Percentiles rank a stretch among this genome's conserved stretches.
phyloP scores from a whole-genome alignment of 2,797 vertebrate species.

The Sebastes aleutianus region DNA sequence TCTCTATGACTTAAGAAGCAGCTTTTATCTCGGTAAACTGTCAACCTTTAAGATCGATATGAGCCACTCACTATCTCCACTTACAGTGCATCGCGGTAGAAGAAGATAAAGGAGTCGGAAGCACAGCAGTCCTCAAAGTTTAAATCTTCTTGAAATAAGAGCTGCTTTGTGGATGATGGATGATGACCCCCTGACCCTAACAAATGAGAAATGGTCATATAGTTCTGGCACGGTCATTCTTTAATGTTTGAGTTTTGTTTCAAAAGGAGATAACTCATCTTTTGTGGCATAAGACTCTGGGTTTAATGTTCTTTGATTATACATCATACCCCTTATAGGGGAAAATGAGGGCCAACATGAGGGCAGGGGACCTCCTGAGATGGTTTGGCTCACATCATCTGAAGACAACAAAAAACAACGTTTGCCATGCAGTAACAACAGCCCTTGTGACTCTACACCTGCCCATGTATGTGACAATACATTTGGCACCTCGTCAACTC shows the following conservation, averaged over 20 bases:
- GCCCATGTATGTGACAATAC: conserved; percentile 42
- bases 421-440: conserved; percentile 12
- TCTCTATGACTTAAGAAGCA: conserved; percentile 25
- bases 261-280: background rate
- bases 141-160: conserved; percentile 39
- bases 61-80: conserved; percentile 47
- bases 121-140: conserved; percentile 13
- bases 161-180: conserved; percentile 29
- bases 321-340: background rate
- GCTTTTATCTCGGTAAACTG: conserved; percentile 50
- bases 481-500: conserved; percentile 49
- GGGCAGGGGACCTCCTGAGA: conserved; percentile 11
- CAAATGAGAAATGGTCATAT: conserved; percentile 8
- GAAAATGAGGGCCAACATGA: conserved; percentile 22
- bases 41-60: conserved; percentile 51
- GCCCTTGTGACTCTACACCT: conserved; percentile 25
- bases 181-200: conserved; percentile 11
- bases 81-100: conserved; percentile 35
- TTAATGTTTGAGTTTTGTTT: conserved; percentile 18
- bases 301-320: background rate
- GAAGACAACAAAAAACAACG: conserved; percentile 37
- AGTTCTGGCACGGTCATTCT: background rate
- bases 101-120: conserved; percentile 33
- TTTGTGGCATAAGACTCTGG: background rate
- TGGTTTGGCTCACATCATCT: conserved; percentile 38